Evolutionary conservation across 1,140 invertebrate genomes (phyloP), one percentile per base, ranked within the genome.

Genomic region (Planococcus citri): DNA sequence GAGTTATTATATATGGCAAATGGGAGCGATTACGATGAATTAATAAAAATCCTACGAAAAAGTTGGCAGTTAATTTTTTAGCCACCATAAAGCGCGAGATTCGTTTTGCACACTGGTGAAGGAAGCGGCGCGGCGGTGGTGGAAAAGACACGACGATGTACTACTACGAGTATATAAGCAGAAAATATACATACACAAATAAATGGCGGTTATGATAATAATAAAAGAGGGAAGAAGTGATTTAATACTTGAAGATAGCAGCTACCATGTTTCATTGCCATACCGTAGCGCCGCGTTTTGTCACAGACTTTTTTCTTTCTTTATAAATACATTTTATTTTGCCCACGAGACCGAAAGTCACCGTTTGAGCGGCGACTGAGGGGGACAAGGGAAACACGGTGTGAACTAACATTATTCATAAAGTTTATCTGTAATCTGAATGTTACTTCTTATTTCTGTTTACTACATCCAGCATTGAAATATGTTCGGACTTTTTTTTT

Each of bases 371-470:
- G 22, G 60, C 20, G 60, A 12, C 60, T 10, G 22, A 25, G 60
- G 22, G 10, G 12, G 21, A n/a, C n/a, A n/a, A n/a, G 17, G 20
- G 20, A 64, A 64, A 64, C 24, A 21, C 60, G 60, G 60, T 64
- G 60, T 64, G 60, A 64, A 64, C 60, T 64, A 64, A 64, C 60
- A 64, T 64, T 64, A 64, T 64, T 64, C 60, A 64, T 64, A 64
- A 64, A 64, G 60, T 64, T 64, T 64, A 64, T 64, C 60, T 64
- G 9, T 20, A 64, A 64, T 64, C 60, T 64, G 60, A 21, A 64
- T 64, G 60, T 22, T 25, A 64, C 60, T 64, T 64, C 60, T 64
- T 64, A 64, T 64, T 64, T 64, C 60, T 64, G 60, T 64, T 64
- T 51, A 51, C 41, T 51, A n/a, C 41, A 51, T 51, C 6, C 2